Conservation (phyloP, 2,797 vertebrate species). For the Rhodeus uyekii region DNA sequence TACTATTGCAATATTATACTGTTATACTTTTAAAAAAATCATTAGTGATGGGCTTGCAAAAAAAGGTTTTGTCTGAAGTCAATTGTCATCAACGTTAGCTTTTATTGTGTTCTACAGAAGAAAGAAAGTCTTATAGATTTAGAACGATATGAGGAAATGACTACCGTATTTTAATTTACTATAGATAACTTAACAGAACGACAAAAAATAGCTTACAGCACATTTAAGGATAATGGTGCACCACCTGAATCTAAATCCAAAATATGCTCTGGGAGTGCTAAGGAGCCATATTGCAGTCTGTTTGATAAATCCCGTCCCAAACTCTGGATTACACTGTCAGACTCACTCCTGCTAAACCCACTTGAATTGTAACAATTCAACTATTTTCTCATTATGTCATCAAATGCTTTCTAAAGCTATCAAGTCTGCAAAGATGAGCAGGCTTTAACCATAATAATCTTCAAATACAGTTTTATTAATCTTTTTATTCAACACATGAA, state of each 20-base stretch:
- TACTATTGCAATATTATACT: not conserved
- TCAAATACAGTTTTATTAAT: slow-evolving; percentile 38
- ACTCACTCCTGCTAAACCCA: not conserved
- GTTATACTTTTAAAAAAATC: not conserved
- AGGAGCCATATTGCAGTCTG: not conserved
- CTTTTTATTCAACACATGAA: slow-evolving; percentile 34
- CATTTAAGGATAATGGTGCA: not conserved
- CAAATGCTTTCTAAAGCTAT: not conserved
- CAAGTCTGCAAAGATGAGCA: slow-evolving; percentile 10
- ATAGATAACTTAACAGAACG: not conserved
- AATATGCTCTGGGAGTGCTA: not conserved
- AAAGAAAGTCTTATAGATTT: not conserved
- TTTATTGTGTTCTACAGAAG: not conserved
- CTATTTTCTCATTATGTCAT: slow-evolving; percentile 1
- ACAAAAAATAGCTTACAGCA: not conserved
- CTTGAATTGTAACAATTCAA: not conserved
- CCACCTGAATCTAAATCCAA: not conserved
- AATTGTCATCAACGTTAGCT: not conserved
- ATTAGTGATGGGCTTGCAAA: not conserved
- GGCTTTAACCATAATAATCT: slow-evolving; percentile 17
- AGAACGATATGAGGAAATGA: not conserved
- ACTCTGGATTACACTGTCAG: not conserved
- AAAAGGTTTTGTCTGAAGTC: not conserved
- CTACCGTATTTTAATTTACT: not conserved
- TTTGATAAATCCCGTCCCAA: not conserved